Evolutionary conservation across 2,888 invertebrate genomes (phyloP), one percentile per base, ranked within the genome.

Genomic region (Ormyrus nitidulus): DNA sequence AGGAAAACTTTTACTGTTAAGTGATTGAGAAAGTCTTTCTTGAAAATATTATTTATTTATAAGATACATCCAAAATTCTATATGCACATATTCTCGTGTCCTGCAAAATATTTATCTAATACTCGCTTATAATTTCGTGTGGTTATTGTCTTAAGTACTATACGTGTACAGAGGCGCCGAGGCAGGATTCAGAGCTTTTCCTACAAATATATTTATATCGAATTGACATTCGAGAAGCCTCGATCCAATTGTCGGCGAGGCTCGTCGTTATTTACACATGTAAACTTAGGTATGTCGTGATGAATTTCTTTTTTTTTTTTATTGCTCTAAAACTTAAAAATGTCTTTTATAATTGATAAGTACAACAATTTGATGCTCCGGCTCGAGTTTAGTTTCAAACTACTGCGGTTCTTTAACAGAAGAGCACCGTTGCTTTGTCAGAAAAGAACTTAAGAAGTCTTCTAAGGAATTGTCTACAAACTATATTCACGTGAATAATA

Each of bases 1-100:
- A n/a, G 8, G 7, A 13, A 19, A 61, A n/a, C 1, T 59, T 8
- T 51, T 53, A 6, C 19, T 53, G 10, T 69, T 51, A 58, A 70
- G 46, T 66, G 72, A 72, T 72, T 3, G 10, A 61, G 51, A 68
- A 56, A 58, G 5, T 44, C 8, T 9, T 77, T 80, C 49, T 80
- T 81, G 76, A 76, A 80, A 81, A 81, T 77, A 82, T 73, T 70
- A 19, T 82, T 82, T 82, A 82, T 82, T 82, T 79, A 70, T 82
- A 77, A 82, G 75, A 82, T 82, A 82, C 82, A 82, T 80, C 65
- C 49, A 76, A 81, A 82, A 76, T 71, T 82, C 79, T 73, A 82
- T 82, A 79, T 70, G 68, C 80, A 80, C 76, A 53, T 34, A 34
- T 34, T 78, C 68, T 76, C 80, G 19, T 68, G n/a, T 80, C 69